These are phyloP conservation scores for Natrix natrix DNA, from an alignment of 2,797 vertebrate species.

Conservation along the genomic window DNA sequence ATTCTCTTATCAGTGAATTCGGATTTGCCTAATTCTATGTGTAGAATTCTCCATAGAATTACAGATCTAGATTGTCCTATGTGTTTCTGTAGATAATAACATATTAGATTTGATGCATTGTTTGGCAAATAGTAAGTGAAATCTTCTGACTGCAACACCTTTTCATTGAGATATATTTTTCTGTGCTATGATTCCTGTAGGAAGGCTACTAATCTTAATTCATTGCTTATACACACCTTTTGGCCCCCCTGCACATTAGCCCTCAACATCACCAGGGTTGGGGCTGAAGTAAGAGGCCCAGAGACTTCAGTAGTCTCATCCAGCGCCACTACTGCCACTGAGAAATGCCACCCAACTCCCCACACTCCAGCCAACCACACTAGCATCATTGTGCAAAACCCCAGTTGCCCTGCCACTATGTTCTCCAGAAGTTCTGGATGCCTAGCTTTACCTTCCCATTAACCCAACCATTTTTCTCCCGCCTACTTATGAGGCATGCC, in stretches of 20 bases:
- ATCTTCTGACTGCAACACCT: neutral
- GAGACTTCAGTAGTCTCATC: neutral
- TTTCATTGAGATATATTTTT: constrained; percentile 66
- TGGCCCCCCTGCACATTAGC: neutral
- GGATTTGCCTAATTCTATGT: neutral
- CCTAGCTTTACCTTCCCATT: neutral
- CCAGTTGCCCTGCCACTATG: neutral
- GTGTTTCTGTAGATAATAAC: neutral
- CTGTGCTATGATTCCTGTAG: constrained; percentile 74
- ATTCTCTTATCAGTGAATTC: neutral
- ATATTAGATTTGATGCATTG: neutral
- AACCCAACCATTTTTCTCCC: neutral
- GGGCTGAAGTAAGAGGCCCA: neutral
- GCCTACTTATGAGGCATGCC: neutral
- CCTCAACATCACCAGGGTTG: neutral
- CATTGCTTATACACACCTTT: constrained; percentile 58
- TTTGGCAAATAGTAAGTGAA: neutral
- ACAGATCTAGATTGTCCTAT: neutral
- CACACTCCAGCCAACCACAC: neutral
- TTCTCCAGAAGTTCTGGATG: neutral
- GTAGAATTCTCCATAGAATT: neutral
- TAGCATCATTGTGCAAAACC: neutral
- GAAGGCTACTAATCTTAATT: constrained; percentile 61
- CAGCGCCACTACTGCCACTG: neutral
- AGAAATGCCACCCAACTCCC: neutral